A percentile compares a stretch with the other conserved stretches of the same genome.
Conservation (phyloP, 2,888 invertebrate genomes). For the Napeogenes inachia region DNA sequence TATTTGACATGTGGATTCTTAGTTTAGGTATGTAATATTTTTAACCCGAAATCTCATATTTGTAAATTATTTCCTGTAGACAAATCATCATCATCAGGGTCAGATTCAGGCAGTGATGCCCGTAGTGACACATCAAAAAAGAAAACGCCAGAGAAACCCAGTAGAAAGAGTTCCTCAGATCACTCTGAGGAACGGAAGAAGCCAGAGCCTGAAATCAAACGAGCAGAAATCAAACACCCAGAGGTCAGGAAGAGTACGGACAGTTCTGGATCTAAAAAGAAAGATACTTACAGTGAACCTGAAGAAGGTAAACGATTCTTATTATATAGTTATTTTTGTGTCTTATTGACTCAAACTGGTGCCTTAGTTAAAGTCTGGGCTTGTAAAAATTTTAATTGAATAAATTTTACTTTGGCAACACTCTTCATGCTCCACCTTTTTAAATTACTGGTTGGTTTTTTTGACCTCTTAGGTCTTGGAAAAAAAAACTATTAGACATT, state of each 20-base stretch:
- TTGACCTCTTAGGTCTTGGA: too few relatives aligned
- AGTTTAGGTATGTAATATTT: too few relatives aligned
- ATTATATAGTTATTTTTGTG: background rate
- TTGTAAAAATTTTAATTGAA: too few relatives aligned
- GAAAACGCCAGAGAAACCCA: slow-evolving; percentile 58
- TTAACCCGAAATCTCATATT: too few relatives aligned
- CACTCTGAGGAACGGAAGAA: slow-evolving; percentile 58
- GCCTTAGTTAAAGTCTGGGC: background rate
- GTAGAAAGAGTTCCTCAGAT: slow-evolving; percentile 56
- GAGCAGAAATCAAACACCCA: slow-evolving; percentile 41
- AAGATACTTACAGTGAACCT: slow-evolving; percentile 83
- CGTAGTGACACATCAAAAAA: slow-evolving; percentile 57
- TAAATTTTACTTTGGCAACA: too few relatives aligned
- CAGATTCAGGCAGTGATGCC: slow-evolving; percentile 71
- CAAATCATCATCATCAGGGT: slow-evolving; percentile 53
- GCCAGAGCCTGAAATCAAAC: slow-evolving; percentile 43
- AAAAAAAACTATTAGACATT: too few relatives aligned
- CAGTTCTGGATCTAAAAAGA: slow-evolving; percentile 60
- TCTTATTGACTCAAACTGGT: too few relatives aligned
- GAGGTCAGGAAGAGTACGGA: slow-evolving; percentile 65
- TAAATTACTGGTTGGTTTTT: too few relatives aligned
- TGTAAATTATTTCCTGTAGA: slow-evolving; percentile 13
- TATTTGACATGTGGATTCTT: too few relatives aligned
- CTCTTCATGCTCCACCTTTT: too few relatives aligned
- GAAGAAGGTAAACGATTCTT: slow-evolving; percentile 81